These are phyloP conservation scores for Protobothrops mucrosquamatus DNA, from an alignment of 2,113 vertebrate genomes.

Conservation along the genomic window DNA sequence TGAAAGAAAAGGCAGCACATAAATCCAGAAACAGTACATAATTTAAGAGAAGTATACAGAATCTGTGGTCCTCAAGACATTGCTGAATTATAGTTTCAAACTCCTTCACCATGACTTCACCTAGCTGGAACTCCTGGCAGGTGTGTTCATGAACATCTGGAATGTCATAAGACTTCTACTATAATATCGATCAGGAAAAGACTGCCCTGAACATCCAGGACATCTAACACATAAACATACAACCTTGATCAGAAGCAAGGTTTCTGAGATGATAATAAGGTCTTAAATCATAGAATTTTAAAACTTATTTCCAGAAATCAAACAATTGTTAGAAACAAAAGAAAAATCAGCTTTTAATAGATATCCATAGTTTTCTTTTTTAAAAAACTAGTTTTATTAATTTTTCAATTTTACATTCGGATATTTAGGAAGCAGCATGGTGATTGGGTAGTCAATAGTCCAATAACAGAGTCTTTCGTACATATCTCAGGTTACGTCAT, in stretches of 20 bases:
- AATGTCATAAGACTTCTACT: neutral
- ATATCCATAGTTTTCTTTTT: constrained; percentile 51
- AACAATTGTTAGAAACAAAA: constrained; percentile 56
- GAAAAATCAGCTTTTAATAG: constrained; percentile 53
- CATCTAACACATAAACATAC: neutral
- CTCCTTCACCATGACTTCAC: neutral
- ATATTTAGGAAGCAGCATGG: too few species aligned
- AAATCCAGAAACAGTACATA: neutral
- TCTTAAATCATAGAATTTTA: constrained; percentile 60
- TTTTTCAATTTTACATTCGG: too few species aligned
- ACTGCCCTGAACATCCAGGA: neutral
- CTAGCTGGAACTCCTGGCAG: neutral
- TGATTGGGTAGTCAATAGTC: too few species aligned
- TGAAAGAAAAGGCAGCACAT: neutral
- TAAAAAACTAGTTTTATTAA: too few species aligned
- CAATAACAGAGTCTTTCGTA: too few species aligned
- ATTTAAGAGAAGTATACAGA: neutral
- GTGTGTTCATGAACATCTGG: neutral
- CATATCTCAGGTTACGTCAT: too few species aligned
- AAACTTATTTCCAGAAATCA: constrained; percentile 54
- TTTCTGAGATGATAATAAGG: constrained; percentile 66
- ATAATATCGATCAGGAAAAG: neutral
- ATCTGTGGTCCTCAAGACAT: neutral
- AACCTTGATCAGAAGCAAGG: constrained; percentile 57
- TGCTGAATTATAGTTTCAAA: neutral